Percentiles rank a stretch among this genome's conserved stretches.
Evolutionary conservation across 2,113 vertebrate species (phyloP).

Genomic region (Actenoides hombroni): DNA sequence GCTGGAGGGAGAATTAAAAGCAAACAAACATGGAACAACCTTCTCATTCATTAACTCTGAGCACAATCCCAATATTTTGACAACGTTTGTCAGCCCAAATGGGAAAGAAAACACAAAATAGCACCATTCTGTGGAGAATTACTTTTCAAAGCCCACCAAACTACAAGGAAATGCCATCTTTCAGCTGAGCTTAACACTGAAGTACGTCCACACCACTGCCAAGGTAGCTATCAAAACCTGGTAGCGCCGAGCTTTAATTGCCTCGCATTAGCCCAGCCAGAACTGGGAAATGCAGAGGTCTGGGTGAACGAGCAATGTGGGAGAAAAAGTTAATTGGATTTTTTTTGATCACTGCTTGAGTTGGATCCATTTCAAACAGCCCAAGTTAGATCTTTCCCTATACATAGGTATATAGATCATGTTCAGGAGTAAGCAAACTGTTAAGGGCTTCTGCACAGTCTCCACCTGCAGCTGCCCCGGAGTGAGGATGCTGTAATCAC

Average conservation of each 20-base stretch:
- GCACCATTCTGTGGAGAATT: neutral
- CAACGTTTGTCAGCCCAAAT: neutral
- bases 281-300: neutral
- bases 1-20: neutral
- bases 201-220: neutral
- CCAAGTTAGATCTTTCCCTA: neutral
- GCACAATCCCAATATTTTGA: neutral
- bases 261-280: neutral
- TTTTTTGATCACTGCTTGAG: neutral
- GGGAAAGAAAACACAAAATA: neutral
- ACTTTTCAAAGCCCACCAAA: neutral
- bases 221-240: neutral
- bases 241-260: neutral
- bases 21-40: neutral
- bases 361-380: neutral
- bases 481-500: neutral
- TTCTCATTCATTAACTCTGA: neutral
- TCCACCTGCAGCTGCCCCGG: neutral
- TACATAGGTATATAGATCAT: accelerated
- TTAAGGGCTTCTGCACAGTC: neutral
- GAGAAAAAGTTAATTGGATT: neutral
- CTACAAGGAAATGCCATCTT: neutral
- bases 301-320: neutral
- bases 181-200: neutral
- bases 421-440: neutral